Evolutionary conservation across 2,113 vertebrate species (phyloP).

Genomic region (Microtus oregoni): DNA sequence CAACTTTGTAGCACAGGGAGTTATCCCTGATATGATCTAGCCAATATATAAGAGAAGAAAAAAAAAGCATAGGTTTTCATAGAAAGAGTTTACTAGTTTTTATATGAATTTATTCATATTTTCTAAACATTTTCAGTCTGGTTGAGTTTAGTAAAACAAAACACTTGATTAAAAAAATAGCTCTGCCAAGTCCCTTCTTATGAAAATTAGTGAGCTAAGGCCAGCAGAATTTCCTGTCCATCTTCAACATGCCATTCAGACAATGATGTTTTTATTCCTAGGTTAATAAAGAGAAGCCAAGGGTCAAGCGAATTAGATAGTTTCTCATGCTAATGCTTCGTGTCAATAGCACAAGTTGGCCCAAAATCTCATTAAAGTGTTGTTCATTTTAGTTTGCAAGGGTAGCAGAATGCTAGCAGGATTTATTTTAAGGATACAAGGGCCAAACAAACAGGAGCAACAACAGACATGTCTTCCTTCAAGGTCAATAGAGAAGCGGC

Average conservation of each 20-base stretch:
- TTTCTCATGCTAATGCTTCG: neutral
- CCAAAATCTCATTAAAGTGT: neutral
- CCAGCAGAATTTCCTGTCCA: neutral
- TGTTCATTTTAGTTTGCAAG: neutral
- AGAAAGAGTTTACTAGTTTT: neutral
- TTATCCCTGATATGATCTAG: neutral
- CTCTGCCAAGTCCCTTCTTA: neutral
- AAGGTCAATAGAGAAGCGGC: neutral
- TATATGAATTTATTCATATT: neutral
- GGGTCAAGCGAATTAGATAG: neutral
- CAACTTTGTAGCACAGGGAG: conserved; percentile 39
- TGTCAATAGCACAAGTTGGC: neutral
- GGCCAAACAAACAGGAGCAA: neutral
- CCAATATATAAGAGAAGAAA: neutral
- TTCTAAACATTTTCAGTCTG: neutral
- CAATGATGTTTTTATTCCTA: neutral
- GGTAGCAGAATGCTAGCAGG: neutral
- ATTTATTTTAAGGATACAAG: neutral
- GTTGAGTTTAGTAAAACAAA: neutral
- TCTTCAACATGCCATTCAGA: fast-evolving
- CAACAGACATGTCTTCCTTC: fast-evolving
- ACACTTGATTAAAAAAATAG: neutral
- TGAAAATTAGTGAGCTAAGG: neutral
- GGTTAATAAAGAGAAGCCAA: neutral
- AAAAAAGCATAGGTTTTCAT: neutral